Conservation (phyloP, 1,140 invertebrate species). For the Zaprionus capensis region DNA sequence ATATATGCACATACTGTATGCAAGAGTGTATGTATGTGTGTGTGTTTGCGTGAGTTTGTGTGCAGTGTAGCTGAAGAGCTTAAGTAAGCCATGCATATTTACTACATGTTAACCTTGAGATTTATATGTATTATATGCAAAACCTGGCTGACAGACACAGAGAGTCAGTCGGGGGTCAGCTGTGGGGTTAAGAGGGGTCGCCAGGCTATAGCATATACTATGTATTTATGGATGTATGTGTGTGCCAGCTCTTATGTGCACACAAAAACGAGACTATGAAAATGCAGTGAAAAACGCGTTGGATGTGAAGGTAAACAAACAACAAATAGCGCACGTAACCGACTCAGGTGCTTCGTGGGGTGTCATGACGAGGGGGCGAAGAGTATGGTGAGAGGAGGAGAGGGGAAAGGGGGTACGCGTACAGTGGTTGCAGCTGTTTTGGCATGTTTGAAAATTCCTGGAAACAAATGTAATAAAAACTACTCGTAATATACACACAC, state of each 20-base stretch:
- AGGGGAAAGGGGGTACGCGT: conserved; percentile 19
- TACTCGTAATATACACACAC: conserved; percentile 70
- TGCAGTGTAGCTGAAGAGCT: conserved; percentile 31
- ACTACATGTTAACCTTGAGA: conserved; percentile 74
- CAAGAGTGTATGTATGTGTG: not conserved
- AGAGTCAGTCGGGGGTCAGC: not conserved
- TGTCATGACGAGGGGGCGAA: not conserved
- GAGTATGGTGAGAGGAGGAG: not conserved
- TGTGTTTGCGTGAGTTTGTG: conserved; percentile 13
- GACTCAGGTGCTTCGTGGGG: conserved; percentile 24
- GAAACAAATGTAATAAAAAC: conserved; percentile 83
- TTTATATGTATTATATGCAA: conserved; percentile 68
- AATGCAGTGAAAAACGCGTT: conserved; percentile 61
- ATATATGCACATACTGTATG: not conserved
- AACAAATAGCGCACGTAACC: conserved; percentile 62
- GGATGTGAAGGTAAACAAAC: conserved; percentile 44
- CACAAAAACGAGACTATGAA: conserved; percentile 50
- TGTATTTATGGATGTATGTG: not conserved
- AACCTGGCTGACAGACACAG: conserved; percentile 38
- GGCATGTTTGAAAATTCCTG: conserved; percentile 81
- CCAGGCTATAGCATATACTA: not conserved
- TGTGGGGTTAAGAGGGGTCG: conserved; percentile 6
- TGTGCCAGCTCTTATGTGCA: not conserved
- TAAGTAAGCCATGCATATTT: conserved; percentile 66
- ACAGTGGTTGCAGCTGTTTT: conserved; percentile 78